Conservation (phyloP, 2,113 vertebrate species). For the Zosterops lateralis region DNA sequence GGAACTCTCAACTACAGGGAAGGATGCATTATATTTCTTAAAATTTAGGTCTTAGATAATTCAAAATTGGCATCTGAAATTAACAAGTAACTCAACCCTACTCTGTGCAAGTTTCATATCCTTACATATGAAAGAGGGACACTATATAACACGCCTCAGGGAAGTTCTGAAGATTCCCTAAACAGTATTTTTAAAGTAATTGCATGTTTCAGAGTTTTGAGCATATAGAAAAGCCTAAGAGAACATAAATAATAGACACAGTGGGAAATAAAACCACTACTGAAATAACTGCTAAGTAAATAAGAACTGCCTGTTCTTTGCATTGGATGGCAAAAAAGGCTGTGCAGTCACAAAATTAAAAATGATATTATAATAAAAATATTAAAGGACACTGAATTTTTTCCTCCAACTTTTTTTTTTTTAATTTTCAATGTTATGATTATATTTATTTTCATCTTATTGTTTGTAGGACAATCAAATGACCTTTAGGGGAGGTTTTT, state of each 20-base stretch:
- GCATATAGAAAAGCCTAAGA: background rate
- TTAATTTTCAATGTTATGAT: background rate
- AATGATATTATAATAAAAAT: background rate
- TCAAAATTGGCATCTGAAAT: background rate
- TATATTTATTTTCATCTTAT: background rate
- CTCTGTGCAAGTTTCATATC: background rate
- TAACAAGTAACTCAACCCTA: background rate
- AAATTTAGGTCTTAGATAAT: background rate
- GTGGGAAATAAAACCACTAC: background rate
- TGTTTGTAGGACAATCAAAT: background rate
- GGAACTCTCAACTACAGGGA: background rate
- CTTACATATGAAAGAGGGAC: background rate
- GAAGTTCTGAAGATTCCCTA: background rate
- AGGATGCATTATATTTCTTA: background rate
- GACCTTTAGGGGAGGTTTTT: background rate
- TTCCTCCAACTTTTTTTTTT: background rate
- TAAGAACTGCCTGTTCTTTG: background rate
- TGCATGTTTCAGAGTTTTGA: background rate
- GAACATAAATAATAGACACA: slow-evolving; percentile 5
- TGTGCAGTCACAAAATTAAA: background rate
- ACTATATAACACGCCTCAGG: background rate
- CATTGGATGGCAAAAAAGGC: background rate
- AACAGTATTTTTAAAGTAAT: background rate
- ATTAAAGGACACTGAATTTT: background rate
- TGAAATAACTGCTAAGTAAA: slow-evolving; percentile 6